Evolutionary conservation across 2,888 invertebrate genomes (phyloP), one percentile per base, ranked within the genome.

Genomic region (Eledone cirrhosa): DNA sequence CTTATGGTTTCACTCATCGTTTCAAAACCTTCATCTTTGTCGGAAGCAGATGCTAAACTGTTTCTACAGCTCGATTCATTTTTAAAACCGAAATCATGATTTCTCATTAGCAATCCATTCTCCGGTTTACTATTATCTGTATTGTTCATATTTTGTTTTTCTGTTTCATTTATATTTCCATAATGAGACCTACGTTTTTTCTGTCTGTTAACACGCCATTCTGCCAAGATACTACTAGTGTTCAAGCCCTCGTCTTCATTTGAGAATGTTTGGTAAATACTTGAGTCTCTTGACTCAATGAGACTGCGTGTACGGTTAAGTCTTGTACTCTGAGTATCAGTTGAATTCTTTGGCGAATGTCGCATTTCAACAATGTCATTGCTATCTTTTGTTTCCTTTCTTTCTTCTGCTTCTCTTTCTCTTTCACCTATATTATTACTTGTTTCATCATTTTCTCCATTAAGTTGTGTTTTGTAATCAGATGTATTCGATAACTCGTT

Each of bases 21-120:
- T 76, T 90, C 90, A 81, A 90, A 90, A 24, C 90, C 90, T 82
- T 90, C 89, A 81, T 90, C 89, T 53, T 86, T 78, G 79, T 87
- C 88, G 72, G 85, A 86, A 78, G 86, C 86, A 77, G 87, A 87
- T 53, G 87, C 86, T 78, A 86, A 85, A 80, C 87, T 88, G 80
- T 84, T 86, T 24, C 88, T 80, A 19, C 87, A 88, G 0, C 87
- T 87, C 31, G 85, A 83, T 27, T 88, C 88, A 77, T 85, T 87
- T 77, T 83, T 84, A 33, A 86, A 80, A 77, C 86, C 87, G 48
- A 82, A 82, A 74, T 65, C 77, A 16, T 80, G 79, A 22, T 80
- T 29, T 29, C 59, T 75, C 41, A 48, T 69, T n/a, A 48, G 33
- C 14, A 47, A 33, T 31, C 65, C 27, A 59, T 78, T 75, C 14